Percentiles rank a stretch among this genome's conserved stretches.
These are phyloP conservation scores for Eulacestoma nigropectus DNA, from an alignment of 2,113 vertebrate species.

Conservation along the genomic window DNA sequence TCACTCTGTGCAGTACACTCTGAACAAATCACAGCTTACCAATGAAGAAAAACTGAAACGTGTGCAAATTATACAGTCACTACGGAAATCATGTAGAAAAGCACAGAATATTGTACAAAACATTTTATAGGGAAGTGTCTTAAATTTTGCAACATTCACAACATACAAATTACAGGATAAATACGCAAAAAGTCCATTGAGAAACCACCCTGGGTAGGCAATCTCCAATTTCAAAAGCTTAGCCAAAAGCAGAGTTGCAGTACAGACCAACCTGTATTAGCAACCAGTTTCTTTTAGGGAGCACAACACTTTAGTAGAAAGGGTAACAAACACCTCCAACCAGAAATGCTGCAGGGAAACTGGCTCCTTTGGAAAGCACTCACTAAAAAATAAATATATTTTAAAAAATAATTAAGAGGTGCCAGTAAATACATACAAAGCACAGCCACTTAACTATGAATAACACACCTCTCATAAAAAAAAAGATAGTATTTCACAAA, in stretches of 20 bases:
- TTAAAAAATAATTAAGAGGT: neutral
- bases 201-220: neutral
- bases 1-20: neutral
- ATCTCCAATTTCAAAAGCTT: neutral
- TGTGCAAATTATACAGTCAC: neutral
- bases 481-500: neutral
- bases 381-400: neutral
- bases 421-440: neutral
- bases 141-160: neutral
- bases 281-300: neutral
- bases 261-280: neutral
- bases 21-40: neutral
- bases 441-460: neutral
- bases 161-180: neutral
- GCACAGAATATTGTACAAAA: neutral
- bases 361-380: neutral
- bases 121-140: neutral
- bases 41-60: neutral
- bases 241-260: neutral
- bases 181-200: neutral
- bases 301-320: neutral
- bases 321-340: neutral
- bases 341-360: neutral
- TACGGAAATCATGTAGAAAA: neutral
- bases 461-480: neutral